Conservation (phyloP, 2,888 invertebrate genomes). For the Cheilosia grossa region DNA sequence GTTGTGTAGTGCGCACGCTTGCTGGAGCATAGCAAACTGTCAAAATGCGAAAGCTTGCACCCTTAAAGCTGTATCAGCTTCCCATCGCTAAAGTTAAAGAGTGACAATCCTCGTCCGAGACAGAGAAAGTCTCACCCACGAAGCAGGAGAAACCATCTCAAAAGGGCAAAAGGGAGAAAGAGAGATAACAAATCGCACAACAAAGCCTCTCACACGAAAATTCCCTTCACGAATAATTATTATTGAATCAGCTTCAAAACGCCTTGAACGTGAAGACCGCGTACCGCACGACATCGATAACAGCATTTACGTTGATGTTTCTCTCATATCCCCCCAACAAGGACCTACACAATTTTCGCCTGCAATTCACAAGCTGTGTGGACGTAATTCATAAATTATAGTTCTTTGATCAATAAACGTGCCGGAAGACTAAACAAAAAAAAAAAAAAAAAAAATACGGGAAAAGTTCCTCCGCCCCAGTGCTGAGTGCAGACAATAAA, state of each 20-base stretch:
- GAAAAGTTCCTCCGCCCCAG: slow-evolving; percentile 17
- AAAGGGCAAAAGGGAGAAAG: slow-evolving; percentile 13
- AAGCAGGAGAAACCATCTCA: slow-evolving; percentile 39
- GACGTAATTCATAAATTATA: slow-evolving; percentile 47
- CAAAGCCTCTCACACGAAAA: slow-evolving; percentile 60
- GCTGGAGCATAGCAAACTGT: slow-evolving; percentile 22
- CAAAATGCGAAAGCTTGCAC: slow-evolving; percentile 23
- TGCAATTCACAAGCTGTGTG: slow-evolving; percentile 10
- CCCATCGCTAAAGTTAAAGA: no score
- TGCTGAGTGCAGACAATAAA: slow-evolving; percentile 19
- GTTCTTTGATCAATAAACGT: slow-evolving; percentile 54
- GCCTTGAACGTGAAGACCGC: slow-evolving; percentile 71
- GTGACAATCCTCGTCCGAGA: slow-evolving; percentile 27
- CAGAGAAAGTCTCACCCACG: slow-evolving; percentile 40
- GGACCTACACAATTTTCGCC: slow-evolving; percentile 44
- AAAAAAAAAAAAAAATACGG: neutral
- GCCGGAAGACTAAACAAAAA: slow-evolving; percentile 9
- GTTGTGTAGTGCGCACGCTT: neutral
- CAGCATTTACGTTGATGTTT: slow-evolving; percentile 39
- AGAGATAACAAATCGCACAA: slow-evolving; percentile 16
- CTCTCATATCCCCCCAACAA: slow-evolving; percentile 41
- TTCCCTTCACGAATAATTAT: slow-evolving; percentile 74
- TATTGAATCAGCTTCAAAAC: slow-evolving; percentile 75
- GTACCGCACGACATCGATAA: slow-evolving; percentile 54
- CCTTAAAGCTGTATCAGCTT: neutral